Evolutionary conservation across 2,113 vertebrate species (phyloP).

Genomic region (Ardeotis arabs): DNA sequence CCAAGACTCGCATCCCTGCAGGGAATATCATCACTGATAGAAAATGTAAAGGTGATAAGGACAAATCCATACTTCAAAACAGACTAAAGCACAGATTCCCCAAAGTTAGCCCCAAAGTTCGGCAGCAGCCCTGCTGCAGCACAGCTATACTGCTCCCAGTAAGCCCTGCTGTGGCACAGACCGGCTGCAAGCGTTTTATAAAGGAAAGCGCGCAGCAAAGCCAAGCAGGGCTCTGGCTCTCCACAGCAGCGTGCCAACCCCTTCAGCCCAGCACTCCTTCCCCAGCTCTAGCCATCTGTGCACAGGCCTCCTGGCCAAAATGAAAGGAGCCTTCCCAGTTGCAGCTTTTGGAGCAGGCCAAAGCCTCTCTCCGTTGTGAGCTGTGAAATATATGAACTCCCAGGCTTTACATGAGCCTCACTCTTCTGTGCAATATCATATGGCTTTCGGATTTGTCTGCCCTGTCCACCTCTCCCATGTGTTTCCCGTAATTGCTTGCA

Average conservation of each 20-base stretch:
- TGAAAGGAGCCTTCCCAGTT: neutral
- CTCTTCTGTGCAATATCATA: slow-evolving; percentile 27
- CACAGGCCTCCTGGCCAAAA: neutral
- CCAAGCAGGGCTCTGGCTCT: neutral
- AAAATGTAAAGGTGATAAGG: neutral
- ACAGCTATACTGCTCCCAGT: neutral
- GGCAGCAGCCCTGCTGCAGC: neutral
- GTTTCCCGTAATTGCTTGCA: slow-evolving; percentile 64
- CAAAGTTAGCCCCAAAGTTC: neutral
- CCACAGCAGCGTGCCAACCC: neutral
- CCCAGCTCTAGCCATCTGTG: neutral
- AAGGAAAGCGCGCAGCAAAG: neutral
- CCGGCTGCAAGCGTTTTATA: neutral
- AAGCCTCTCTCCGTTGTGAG: neutral
- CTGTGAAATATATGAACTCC: slow-evolving; percentile 55
- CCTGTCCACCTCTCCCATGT: slow-evolving; percentile 59
- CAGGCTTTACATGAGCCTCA: neutral
- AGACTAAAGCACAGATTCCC: neutral
- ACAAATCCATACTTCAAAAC: neutral
- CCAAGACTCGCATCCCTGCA: neutral
- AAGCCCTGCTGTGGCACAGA: neutral
- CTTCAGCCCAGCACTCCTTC: neutral
- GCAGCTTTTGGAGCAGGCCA: neutral
- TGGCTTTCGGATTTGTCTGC: slow-evolving; percentile 41
- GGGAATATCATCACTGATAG: neutral